These are phyloP conservation scores for Nasua narica DNA, from an alignment of 2,797 vertebrate genomes.

Conservation along the genomic window DNA sequence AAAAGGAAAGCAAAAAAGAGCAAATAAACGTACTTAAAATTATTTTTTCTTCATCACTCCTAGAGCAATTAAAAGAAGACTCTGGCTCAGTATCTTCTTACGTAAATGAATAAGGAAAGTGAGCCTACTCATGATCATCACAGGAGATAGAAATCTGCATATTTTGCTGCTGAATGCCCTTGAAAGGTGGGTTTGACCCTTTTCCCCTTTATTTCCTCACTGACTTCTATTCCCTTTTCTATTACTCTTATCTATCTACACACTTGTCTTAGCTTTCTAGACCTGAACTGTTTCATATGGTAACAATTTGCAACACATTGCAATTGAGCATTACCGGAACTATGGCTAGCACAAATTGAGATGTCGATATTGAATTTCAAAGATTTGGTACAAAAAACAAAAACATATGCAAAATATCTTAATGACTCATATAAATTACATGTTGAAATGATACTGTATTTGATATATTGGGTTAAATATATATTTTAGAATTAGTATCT, in stretches of 20 bases:
- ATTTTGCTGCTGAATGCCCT: background rate
- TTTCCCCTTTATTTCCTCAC: background rate
- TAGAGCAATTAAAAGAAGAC: background rate
- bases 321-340: background rate
- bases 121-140: background rate
- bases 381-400: background rate
- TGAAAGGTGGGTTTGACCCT: background rate
- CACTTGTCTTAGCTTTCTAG: background rate
- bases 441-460: background rate
- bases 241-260: background rate
- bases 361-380: background rate
- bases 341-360: background rate
- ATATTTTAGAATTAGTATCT: background rate
- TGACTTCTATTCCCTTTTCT: background rate
- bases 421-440: background rate
- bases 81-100: background rate
- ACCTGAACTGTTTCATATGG: background rate
- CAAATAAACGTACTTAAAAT: background rate
- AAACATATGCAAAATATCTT: background rate
- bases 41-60: background rate
- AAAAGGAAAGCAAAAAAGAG: background rate
- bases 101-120: background rate
- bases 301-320: background rate
- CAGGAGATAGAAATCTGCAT: background rate
- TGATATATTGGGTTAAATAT: background rate